Conservation (phyloP, 2,888 invertebrate species). For the Lithosia quadra region DNA sequence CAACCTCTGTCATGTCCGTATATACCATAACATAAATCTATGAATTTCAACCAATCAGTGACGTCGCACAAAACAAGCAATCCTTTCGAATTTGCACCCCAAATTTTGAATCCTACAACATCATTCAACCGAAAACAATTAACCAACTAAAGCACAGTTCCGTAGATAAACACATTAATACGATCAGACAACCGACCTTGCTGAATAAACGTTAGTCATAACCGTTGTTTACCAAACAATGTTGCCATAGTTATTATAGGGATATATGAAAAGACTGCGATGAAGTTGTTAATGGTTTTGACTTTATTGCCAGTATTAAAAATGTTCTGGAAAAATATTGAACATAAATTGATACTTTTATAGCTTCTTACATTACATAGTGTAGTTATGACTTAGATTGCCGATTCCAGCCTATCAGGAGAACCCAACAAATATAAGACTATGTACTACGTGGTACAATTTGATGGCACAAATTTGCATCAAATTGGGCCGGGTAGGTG, state of each 20-base stretch:
- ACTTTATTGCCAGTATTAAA: neutral
- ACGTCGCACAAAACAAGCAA: neutral
- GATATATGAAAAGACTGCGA: slow-evolving; percentile 37
- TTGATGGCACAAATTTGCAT: too few species aligned
- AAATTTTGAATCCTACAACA: neutral
- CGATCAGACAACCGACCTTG: slow-evolving; percentile 45
- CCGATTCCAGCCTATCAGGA: too few species aligned
- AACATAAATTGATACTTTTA: neutral
- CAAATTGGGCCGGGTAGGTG: too few species aligned
- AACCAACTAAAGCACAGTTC: slow-evolving; percentile 16
- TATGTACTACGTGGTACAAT: too few species aligned
- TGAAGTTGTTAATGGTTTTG: neutral
- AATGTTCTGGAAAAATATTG: neutral
- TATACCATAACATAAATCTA: neutral
- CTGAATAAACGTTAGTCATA: slow-evolving; percentile 49
- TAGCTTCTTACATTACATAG: neutral
- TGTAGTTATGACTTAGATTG: too few species aligned
- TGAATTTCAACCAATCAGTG: neutral
- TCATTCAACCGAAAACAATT: slow-evolving; percentile 32
- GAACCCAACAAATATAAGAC: too few species aligned
- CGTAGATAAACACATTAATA: slow-evolving; percentile 40
- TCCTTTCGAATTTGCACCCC: neutral
- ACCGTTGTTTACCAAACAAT: slow-evolving; percentile 47
- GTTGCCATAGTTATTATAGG: slow-evolving; percentile 10
- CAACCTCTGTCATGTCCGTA: too few species aligned